phyloP scores from a whole-genome alignment of 2,797 vertebrate species.

The Eupleurogrammus muticus region DNA sequence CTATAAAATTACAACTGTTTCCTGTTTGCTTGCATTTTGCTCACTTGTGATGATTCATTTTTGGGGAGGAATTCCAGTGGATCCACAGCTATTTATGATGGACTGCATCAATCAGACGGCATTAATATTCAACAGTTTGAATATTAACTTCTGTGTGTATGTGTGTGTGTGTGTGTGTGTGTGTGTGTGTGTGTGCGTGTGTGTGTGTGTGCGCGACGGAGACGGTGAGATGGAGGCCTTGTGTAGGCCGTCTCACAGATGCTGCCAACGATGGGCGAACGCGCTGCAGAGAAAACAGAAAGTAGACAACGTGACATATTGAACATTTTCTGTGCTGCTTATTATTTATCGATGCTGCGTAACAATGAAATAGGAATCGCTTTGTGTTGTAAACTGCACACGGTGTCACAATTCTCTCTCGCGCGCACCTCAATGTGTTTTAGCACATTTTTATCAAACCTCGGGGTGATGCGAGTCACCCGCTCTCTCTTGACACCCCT shows the following conservation, averaged over 20 bases:
- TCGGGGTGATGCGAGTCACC: conserved; percentile 68
- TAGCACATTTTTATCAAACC: conserved; percentile 77
- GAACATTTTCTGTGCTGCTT: conserved; percentile 57
- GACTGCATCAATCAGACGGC: conserved; percentile 67
- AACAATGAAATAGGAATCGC: conserved; percentile 75
- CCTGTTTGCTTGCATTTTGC: conserved; percentile 31
- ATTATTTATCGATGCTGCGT: conserved; percentile 36
- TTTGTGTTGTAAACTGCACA: conserved; percentile 45
- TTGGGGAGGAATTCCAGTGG: conserved; percentile 62
- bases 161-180: conserved; percentile 42
- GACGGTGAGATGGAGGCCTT: conserved; percentile 49
- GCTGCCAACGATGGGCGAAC: conserved; percentile 61
- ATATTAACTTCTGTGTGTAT: conserved; percentile 39
- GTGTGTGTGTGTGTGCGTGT: conserved; percentile 42
- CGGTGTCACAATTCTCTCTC: conserved; percentile 46
- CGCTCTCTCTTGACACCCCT: conserved; percentile 51
- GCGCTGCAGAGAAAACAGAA: conserved; percentile 48
- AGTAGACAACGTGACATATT: conserved; percentile 72
- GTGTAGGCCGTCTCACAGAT: conserved; percentile 37
- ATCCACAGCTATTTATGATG: conserved; percentile 66
- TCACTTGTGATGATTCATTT: conserved; percentile 62
- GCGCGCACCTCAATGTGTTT: conserved; percentile 76
- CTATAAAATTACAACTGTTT: conserved; percentile 51
- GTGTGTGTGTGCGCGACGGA: conserved; percentile 41
- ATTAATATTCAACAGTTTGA: conserved; percentile 74